Base-by-base conservation (phyloP, 2,888 invertebrate species). In the Cancer borealis region DNA sequence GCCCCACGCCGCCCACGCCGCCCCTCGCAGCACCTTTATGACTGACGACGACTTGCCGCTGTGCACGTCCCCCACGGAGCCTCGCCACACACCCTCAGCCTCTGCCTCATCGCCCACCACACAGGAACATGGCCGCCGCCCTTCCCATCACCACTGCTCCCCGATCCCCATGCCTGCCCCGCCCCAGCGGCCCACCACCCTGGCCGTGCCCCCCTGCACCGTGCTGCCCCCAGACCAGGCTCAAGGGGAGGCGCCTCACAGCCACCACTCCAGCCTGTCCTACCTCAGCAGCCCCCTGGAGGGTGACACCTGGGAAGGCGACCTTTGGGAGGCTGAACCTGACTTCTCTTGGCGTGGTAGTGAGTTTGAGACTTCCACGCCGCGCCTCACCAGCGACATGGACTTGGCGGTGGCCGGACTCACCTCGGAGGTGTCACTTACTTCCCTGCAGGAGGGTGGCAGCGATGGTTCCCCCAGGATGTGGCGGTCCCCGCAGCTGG, bases 401-500 rank as follows among this genome's bases (percentile, higher is more conserved):
- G 95, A 95, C 60, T 30, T 93, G 45, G 87, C 91, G 6, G 79
- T 73, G 26, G 89, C 93, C 21, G 79, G 88, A 14, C 46, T 88
- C 17, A 30, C 92, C 92, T 95, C 93, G 8, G 93, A 90, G 17
- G 47, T 93, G 21, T 92, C 92, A 30, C 84, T 93, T 26, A 49
- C 92, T 3, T 93, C 92, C 45, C 92, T 95, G 30, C 93, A 93
- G 14, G 93, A 93, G 91, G 91, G 91, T 14, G 95, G 92, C 47
- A 94, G 92, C n/a, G 95, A 94, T 47, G 95, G 89, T 54, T 87
- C 92, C 26, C 92, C 93, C 12, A 94, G 91, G 30, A 60, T 79
- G 66, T 95, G 95, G 95, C 92, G 94, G 26, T 95, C 95, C 10
- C 95, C 95, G 21, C 92, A 95, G 66, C 66, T 95, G 60, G 95